Evolutionary conservation across 2,888 invertebrate species (phyloP), one percentile per base, ranked within the genome.

Genomic region (Xanthorhoe spadicearia): DNA sequence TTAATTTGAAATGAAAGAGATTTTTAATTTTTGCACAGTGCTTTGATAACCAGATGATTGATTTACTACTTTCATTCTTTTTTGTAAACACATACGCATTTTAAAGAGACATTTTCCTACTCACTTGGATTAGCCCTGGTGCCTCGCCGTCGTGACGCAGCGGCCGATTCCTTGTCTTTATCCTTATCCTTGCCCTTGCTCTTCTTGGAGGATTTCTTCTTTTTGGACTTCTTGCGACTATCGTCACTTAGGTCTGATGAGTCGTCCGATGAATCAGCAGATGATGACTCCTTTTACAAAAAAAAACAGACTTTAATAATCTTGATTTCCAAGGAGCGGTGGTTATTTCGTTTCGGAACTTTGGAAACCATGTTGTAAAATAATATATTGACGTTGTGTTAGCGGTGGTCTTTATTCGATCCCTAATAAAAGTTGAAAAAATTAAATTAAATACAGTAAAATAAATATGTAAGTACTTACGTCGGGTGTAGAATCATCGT

Each of bases 401-500:
- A n/a, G n/a, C 35, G 8, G 23, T 23, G 4, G 23, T 23, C 1
- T 4, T 23, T 3, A 23, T 3, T 23, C 23, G 23, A 23, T 23
- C 23, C 1, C 4, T 23, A 23, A 23, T 23, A 23, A 4, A 23
- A 23, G 23, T 23, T 23, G 23, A 23, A 23, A 23, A 23, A 3
- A 23, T 23, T 23, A 23, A n/a, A n/a, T n/a, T n/a, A n/a, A n/a
- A n/a, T n/a, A n/a, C n/a, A n/a, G n/a, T n/a, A n/a, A n/a, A n/a
- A n/a, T n/a, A n/a, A 23, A 35, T 35, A 35, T 6, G 9, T 2
- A 38, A 8, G 5, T 51, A 64, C 72, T 84, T 69, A 90, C 88
- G n/a, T 93, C 89, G 13, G 90, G 87, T 0, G 92, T 93, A 13
- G 92, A 89, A 59, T 94, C 94, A 68, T 94, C 94, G 78, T 95